phyloP scores from a whole-genome alignment of 2,113 vertebrate genomes.

The Kryptolebias marmoratus region DNA sequence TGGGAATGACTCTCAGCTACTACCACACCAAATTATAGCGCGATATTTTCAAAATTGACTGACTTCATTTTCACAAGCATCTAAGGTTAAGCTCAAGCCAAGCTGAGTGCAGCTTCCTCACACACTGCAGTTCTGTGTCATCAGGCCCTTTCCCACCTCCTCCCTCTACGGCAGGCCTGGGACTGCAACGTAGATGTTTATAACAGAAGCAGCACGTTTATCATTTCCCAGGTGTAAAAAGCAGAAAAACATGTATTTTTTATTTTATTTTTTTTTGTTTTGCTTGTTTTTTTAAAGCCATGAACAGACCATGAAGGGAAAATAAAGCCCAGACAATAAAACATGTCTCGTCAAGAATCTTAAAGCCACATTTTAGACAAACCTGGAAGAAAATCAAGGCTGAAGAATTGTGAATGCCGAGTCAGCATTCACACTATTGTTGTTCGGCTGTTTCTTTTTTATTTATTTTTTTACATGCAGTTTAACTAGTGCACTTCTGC shows the following conservation, averaged over 20 bases:
- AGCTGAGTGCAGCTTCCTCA: constrained; percentile 44
- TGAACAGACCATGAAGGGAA: constrained; percentile 4
- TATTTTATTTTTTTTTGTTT: too few relatives aligned
- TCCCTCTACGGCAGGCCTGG: constrained; percentile 63
- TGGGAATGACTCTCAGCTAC: too few relatives aligned
- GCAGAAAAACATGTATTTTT: constrained; percentile 22
- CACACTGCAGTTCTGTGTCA: constrained; percentile 44
- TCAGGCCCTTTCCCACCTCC: constrained; percentile 62
- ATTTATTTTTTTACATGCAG: too few relatives aligned
- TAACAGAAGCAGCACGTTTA: constrained; percentile 66
- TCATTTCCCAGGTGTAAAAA: constrained; percentile 62
- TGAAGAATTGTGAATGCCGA: too few relatives aligned
- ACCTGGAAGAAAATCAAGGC: background rate
- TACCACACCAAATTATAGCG: too few relatives aligned
- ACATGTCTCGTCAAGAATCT: background rate
- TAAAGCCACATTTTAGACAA: background rate
- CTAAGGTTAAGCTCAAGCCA: constrained; percentile 32
- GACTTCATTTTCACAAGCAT: constrained; percentile 13
- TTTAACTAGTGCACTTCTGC: too few relatives aligned
- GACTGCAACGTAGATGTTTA: constrained; percentile 63
- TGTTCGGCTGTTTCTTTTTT: too few relatives aligned
- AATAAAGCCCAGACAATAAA: constrained; percentile 10
- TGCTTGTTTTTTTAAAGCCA: background rate
- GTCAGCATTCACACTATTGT: too few relatives aligned
- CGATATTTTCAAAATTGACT: too few relatives aligned